Evolutionary conservation across 2,113 vertebrate genomes (phyloP).

Genomic region (Orycteropus afer): DNA sequence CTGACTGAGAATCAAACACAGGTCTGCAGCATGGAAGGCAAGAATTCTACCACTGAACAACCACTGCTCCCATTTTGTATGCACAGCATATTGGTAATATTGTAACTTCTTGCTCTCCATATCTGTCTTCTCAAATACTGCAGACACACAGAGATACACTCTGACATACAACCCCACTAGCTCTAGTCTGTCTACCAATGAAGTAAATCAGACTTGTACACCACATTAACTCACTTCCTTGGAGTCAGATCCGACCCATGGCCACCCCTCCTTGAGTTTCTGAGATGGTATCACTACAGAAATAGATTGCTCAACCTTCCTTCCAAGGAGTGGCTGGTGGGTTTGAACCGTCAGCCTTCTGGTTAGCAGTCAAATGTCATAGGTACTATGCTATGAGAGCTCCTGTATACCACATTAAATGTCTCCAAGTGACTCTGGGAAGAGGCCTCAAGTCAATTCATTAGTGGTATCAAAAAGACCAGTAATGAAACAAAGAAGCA

Average conservation of each 20-base stretch:
- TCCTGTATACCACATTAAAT: no score
- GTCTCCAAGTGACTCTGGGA: neutral
- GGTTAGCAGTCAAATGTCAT: no score
- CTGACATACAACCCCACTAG: neutral
- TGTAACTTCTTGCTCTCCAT: neutral
- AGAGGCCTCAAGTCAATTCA: neutral
- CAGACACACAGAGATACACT: neutral
- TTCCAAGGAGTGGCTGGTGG: no score
- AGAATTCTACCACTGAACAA: neutral
- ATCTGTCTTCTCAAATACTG: neutral
- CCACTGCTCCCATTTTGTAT: neutral
- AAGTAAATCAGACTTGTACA: neutral
- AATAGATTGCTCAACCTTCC: no score
- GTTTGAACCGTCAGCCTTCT: no score
- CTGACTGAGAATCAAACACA: neutral
- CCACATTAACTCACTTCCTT: no score
- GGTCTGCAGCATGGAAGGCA: neutral
- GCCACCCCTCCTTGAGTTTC: no score
- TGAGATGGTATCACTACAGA: no score
- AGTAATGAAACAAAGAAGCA: neutral
- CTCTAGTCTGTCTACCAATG: neutral
- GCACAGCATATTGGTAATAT: neutral
- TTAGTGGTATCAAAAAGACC: neutral
- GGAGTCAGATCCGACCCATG: no score
- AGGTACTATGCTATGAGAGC: no score